These are phyloP conservation scores for Oncorhynchus nerka DNA, from an alignment of 2,113 vertebrate genomes.

Conservation along the genomic window DNA sequence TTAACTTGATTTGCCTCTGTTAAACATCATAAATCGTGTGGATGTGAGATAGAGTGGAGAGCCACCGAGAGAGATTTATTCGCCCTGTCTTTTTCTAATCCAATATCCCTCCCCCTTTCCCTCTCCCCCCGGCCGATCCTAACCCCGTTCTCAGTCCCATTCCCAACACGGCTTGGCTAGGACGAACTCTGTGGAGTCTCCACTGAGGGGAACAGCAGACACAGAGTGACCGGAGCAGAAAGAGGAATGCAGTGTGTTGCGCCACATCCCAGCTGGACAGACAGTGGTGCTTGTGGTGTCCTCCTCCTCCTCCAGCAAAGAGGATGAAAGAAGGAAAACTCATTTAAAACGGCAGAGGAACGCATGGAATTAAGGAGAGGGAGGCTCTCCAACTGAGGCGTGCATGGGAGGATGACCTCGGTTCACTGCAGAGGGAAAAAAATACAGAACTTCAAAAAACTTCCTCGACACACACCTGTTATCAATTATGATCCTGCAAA, in stretches of 20 bases:
- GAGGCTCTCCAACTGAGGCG: conserved; percentile 67
- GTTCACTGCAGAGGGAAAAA: conserved; percentile 57
- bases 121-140: conserved; percentile 19
- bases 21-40: conserved; percentile 69
- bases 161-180: conserved; percentile 68
- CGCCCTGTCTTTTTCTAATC: conserved; percentile 68
- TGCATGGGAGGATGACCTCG: conserved; percentile 61
- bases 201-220: conserved; percentile 43
- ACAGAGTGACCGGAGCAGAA: conserved; percentile 70
- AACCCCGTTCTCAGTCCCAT: conserved; percentile 29
- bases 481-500: conserved; percentile 70
- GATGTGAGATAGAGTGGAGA: conserved; percentile 59
- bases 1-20: conserved; percentile 64
- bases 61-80: conserved; percentile 69
- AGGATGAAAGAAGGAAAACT: conserved; percentile 71
- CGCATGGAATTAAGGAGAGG: conserved; percentile 68
- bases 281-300: conserved; percentile 65
- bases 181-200: conserved; percentile 55
- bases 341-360: conserved; percentile 60
- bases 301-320: conserved; percentile 62
- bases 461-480: conserved; percentile 61
- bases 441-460: conserved; percentile 56
- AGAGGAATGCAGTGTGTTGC: conserved; percentile 61
- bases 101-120: conserved; percentile 51
- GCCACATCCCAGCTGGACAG: conserved; percentile 66